Percentiles rank a stretch among this genome's conserved stretches.
phyloP scores from a whole-genome alignment of 2,113 vertebrate species.

The Tachycineta bicolor region DNA sequence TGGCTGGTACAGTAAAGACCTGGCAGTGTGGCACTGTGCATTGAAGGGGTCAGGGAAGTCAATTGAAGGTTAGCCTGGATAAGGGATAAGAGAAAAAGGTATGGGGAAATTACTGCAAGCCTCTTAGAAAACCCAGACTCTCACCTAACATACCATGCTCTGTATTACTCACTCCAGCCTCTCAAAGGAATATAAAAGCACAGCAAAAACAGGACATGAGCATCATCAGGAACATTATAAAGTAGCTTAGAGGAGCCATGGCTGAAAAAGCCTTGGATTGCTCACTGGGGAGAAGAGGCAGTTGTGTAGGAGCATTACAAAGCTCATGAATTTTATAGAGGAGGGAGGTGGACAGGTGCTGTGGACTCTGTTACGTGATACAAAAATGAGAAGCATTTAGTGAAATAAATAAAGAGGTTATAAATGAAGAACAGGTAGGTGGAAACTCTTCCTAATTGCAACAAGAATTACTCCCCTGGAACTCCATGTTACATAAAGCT shows the following conservation, averaged over 20 bases:
- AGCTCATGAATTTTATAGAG: slow-evolving; percentile 28
- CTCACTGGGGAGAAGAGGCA: neutral
- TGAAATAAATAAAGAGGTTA: neutral
- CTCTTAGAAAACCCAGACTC: neutral
- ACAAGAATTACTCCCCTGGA: neutral
- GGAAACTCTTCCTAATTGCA: neutral
- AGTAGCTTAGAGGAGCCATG: neutral
- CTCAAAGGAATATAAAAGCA: neutral
- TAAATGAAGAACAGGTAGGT: neutral
- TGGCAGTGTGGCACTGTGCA: neutral
- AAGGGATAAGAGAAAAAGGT: neutral
- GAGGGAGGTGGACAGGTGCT: neutral
- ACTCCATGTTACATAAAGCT: neutral
- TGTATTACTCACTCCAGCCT: neutral
- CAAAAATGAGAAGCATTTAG: neutral
- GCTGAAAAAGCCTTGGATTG: neutral
- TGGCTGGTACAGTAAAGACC: neutral
- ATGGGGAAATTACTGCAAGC: neutral
- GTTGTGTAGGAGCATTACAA: neutral
- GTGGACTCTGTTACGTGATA: neutral
- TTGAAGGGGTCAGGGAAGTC: neutral
- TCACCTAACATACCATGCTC: neutral
- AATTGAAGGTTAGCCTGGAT: neutral
- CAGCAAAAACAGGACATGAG: neutral
- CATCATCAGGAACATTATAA: neutral